Evolutionary conservation across 30 jellyfish, hydroid and myxozoan species (phyloP), one percentile per base, ranked within the genome.

Genomic region (Aurelia sp.): DNA sequence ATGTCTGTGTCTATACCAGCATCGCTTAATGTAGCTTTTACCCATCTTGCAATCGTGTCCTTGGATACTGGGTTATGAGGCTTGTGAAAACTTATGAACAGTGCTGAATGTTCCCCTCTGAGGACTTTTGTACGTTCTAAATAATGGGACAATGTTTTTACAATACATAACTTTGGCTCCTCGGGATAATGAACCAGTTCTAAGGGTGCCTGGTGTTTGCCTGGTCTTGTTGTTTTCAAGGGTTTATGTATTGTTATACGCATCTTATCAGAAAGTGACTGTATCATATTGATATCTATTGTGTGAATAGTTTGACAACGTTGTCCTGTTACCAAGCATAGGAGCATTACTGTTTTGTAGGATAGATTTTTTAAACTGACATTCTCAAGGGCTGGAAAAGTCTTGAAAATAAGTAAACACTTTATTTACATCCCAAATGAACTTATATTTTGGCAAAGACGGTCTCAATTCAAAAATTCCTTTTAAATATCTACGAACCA

Each of bases 381-480:
- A 33, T 73, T 18, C 10, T 21, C 52, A 16, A 22, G 37, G 6
- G 70, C 22, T n/a, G 47, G 47, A 35, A 44, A 30, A 44, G 70
- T 17, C 17, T 73, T 52, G 23, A n/a, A 84, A 48, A 30, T 53
- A 84, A 1, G 18, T 16, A 85, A 75, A 35, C 21, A 85, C 84
- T 11, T 33, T 17, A 55, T 22, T 23, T 13, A 85, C 84, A 48
- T 85, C 89, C 95, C 89, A 85, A 4, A 74, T 75, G 31, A 22
- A 18, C 2, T 31, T 74, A 19, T 74, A 51, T 41, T 63, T 65
- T 30, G 95, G 95, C 17, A 85, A 63, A 0, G 95, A 47, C 2
- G 95, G 95, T 55, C 95, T 60, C 23, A 73, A 47, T 18, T 72
- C 70, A 75, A 73, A 74, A 11, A 64, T 41, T 18, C 95, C 95